phyloP scores from a whole-genome alignment of 2,888 invertebrate genomes.

The Eutolmus rufibarbis region DNA sequence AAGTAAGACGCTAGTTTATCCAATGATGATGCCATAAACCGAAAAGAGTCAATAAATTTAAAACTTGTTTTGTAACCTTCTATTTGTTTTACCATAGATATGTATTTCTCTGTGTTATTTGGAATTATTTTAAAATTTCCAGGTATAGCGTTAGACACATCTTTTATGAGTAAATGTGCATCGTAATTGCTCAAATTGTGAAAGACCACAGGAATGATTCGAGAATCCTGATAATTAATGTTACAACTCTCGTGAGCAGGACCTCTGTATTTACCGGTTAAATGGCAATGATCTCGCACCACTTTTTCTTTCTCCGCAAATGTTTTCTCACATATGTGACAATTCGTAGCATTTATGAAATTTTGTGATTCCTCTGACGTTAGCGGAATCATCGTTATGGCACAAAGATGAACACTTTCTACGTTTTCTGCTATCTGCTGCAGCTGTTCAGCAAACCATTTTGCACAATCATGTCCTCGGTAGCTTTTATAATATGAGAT shows the following conservation, averaged over 20 bases:
- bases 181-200: constrained; percentile 20
- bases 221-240: constrained; percentile 1
- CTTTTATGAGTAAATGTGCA: constrained; percentile 13
- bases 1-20: constrained; percentile 12
- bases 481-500: constrained; percentile 1
- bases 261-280: neutral
- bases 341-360: neutral
- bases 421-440: constrained; percentile 9
- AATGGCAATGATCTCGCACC: constrained; percentile 22
- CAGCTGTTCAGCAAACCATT: constrained; percentile 2
- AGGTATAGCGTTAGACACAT: neutral
- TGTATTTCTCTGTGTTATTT: constrained; percentile 5
- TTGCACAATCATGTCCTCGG: neutral
- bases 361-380: neutral
- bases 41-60: constrained; percentile 19
- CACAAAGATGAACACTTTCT: neutral
- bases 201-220: neutral
- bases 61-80: neutral
- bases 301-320: neutral
- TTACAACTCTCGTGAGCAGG: constrained; percentile 13
- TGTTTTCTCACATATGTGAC: neutral
- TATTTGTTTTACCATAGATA: neutral
- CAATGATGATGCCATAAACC: neutral
- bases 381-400: neutral
- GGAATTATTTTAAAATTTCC: constrained; percentile 15